phyloP scores from a whole-genome alignment of 2,888 invertebrate species.

The Brassicogethes aeneus region DNA sequence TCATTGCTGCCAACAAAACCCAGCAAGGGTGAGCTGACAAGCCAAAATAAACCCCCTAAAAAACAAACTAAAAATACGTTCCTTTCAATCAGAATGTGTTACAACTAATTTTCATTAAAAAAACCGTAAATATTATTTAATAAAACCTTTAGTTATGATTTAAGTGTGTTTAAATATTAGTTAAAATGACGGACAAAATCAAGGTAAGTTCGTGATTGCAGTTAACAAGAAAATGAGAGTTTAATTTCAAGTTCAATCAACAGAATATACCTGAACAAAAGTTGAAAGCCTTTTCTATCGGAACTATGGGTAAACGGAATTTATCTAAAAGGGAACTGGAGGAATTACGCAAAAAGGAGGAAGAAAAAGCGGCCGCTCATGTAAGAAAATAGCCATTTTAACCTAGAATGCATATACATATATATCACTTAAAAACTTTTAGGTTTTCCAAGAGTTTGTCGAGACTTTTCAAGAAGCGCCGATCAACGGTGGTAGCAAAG shows the following conservation, averaged over 20 bases:
- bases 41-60: no score
- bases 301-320: constrained; percentile 62
- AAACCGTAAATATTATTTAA: no score
- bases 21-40: no score
- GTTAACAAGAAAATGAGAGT: constrained; percentile 2
- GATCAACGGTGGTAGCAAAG: constrained; percentile 62
- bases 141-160: not conserved
- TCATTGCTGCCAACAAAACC: no score
- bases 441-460: constrained; percentile 96
- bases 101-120: no score
- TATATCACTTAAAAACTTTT: constrained; percentile 13
- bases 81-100: no score
- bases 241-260: constrained; percentile 2
- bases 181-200: constrained; percentile 18
- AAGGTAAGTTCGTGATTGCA: constrained; percentile 12
- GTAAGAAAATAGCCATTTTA: constrained; percentile 42
- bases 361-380: constrained; percentile 85
- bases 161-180: not conserved
- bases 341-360: constrained; percentile 78
- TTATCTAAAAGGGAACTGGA: constrained; percentile 78
- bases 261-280: constrained; percentile 54
- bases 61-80: no score
- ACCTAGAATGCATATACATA: not conserved
- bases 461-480: constrained; percentile 91
- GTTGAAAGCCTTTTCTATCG: constrained; percentile 66